Evolutionary conservation across 1,140 invertebrate species (phyloP).

Genomic region (Drosophila novamexicana): DNA sequence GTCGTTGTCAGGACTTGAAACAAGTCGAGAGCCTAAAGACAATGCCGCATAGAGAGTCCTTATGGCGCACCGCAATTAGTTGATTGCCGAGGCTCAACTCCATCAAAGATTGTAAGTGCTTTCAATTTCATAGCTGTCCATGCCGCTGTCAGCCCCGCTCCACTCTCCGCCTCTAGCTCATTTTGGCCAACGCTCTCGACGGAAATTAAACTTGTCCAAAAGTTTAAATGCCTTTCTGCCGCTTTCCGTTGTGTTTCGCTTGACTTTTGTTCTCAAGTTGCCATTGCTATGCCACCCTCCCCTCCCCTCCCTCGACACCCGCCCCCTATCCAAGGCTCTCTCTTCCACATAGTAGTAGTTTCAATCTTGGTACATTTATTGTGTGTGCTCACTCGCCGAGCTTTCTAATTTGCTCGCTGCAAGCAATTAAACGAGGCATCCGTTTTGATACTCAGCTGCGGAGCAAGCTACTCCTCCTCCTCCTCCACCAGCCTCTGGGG

Average conservation of each 20-base stretch:
- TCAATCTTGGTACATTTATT: constrained; percentile 36
- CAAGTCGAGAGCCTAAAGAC: constrained; percentile 20
- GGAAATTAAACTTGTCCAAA: constrained; percentile 81
- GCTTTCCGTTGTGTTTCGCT: constrained; percentile 67
- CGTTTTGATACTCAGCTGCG: constrained; percentile 7
- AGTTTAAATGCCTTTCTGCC: constrained; percentile 79
- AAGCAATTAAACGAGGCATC: constrained; percentile 70
- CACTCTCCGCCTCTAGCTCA: background rate
- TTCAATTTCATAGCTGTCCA: constrained; percentile 69
- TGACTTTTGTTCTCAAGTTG: constrained; percentile 74
- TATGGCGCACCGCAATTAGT: constrained; percentile 63
- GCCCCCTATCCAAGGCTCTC: background rate
- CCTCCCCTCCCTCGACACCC: too few relatives aligned
- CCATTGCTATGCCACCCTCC: constrained; percentile 5
- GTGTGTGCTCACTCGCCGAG: constrained; percentile 35
- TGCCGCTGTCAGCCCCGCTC: background rate
- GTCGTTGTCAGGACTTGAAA: constrained; percentile 29
- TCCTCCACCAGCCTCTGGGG: background rate
- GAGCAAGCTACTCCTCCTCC: background rate
- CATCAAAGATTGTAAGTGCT: constrained; percentile 75
- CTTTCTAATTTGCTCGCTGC: constrained; percentile 63
- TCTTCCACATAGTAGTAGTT: constrained; percentile 21
- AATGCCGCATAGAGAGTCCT: constrained; percentile 13
- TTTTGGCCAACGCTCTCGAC: constrained; percentile 54
- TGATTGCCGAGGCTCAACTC: constrained; percentile 68